Evolutionary conservation across 2,888 invertebrate species (phyloP), one percentile per base, ranked within the genome.

Genomic region (Marasmarcha lunaedactyla): DNA sequence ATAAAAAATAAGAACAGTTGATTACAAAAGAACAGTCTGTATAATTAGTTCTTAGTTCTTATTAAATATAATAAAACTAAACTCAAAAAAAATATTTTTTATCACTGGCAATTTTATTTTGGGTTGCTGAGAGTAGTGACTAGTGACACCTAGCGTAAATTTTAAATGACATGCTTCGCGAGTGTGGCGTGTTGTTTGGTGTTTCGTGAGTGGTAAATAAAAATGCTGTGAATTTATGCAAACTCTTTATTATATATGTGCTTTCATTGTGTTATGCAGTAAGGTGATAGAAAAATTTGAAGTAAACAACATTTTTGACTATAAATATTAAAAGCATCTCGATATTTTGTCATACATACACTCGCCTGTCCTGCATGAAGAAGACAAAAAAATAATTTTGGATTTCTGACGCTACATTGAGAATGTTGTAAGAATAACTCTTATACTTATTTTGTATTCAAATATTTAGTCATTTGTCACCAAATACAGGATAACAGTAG

Each of bases 141-240:
- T 15, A 49, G 48, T 66, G 79, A 69, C 78, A 69, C 58, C 81
- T 81, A 51, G 67, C 61, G 79, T 54, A 46, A 68, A 67, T 66
- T 64, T 71, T 20, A 5, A 60, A 49, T 62, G 50, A 61, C 55
- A 55, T 64, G 71, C 67, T 72, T 76, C 72, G 78, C 77, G 83
- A 84, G 83, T 84, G 84, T 84, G 84, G 84, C 84, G 84, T 84
- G 84, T 84, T 84, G 84, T 84, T 84, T 84, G 77, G 71, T 63
- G 64, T 68, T 64, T 65, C 65, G 63, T 59, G 71, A 79, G 66
- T 78, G 78, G 81, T 83, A 84, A 81, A 81, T 81, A 81, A 81
- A 77, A 81, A 79, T 73, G 71, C 66, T 59, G 62, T 64, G 54
- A 57, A 68, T 68, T 55, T 59, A 57, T 54, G 57, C 41, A 63